Conservation (phyloP, 1,140 invertebrate species). For the Bombus soroeensis region DNA sequence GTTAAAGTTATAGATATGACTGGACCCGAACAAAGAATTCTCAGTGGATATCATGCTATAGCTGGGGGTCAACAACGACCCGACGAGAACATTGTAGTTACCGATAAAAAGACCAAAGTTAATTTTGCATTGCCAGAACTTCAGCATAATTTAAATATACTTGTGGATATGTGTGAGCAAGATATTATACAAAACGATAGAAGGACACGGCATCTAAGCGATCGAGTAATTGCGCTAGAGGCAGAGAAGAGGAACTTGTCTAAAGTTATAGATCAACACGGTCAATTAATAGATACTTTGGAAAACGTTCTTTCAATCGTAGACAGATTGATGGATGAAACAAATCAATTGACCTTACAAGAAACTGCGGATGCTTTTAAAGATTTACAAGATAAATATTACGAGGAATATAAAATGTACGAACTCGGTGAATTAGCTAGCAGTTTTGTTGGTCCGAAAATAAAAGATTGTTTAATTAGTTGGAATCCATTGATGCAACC, state of each 20-base stretch:
- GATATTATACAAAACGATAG: conserved; percentile 96
- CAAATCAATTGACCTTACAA: conserved; percentile 86
- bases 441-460: conserved; percentile 85
- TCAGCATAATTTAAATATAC: conserved; percentile 94
- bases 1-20: conserved; percentile 99
- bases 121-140: conserved; percentile 94
- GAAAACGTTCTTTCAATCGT: conserved; percentile 88
- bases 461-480: conserved; percentile 86
- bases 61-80: conserved; percentile 85
- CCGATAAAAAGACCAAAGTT: conserved; percentile 84
- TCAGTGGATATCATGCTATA: conserved; percentile 97
- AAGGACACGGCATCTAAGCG: conserved; percentile 89
- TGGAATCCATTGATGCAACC: conserved; percentile 91
- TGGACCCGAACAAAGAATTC: conserved; percentile 95
- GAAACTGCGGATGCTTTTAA: conserved; percentile 90
- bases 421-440: conserved; percentile 87
- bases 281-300: conserved; percentile 88
- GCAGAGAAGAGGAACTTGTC: conserved; percentile 90
- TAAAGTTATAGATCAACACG: conserved; percentile 89
- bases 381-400: conserved; percentile 87
- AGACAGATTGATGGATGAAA: conserved; percentile 86
- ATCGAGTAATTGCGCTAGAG: conserved; percentile 90
- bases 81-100: conserved; percentile 80
- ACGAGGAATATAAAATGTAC: conserved; percentile 86
- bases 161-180: conserved; percentile 97